Conservation (phyloP, 2,113 vertebrate genomes). For the Onychorhynchus coronatus region DNA sequence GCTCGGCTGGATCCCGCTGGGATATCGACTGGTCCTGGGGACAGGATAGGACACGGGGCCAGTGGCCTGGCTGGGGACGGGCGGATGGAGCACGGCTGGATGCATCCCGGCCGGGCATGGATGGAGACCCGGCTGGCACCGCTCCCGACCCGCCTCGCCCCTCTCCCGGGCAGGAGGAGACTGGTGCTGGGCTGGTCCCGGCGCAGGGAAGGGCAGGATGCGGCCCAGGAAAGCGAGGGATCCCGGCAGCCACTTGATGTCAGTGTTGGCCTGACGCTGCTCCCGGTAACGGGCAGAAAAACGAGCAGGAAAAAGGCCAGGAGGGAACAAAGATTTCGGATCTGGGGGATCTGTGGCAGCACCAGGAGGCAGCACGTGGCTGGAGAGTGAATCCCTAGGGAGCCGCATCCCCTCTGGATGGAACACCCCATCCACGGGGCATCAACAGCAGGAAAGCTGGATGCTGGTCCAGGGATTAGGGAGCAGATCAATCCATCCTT, state of each 20-base stretch:
- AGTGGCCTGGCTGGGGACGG: neutral
- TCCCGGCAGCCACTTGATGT: slow-evolving; percentile 3
- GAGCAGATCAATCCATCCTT: neutral
- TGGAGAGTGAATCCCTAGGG: neutral
- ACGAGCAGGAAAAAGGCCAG: neutral
- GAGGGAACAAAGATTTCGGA: neutral
- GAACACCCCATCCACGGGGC: neutral
- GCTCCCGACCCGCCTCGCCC: neutral
- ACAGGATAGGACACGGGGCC: neutral
- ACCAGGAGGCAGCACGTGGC: accelerated
- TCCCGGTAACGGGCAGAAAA: neutral
- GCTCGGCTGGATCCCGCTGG: neutral
- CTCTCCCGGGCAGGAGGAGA: neutral
- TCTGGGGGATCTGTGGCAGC: neutral
- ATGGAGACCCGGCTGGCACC: accelerated
- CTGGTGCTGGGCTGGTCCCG: neutral
- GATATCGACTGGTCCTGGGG: slow-evolving; percentile 25
- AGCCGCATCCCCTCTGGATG: neutral
- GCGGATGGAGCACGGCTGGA: neutral
- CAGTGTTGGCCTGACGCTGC: neutral
- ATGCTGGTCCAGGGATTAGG: neutral
- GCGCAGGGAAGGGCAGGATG: neutral
- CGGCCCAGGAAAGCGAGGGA: neutral
- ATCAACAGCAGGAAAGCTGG: neutral
- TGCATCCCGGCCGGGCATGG: accelerated